These are phyloP conservation scores for Australoheros facetus DNA, from an alignment of 2,797 vertebrate species.

Conservation along the genomic window DNA sequence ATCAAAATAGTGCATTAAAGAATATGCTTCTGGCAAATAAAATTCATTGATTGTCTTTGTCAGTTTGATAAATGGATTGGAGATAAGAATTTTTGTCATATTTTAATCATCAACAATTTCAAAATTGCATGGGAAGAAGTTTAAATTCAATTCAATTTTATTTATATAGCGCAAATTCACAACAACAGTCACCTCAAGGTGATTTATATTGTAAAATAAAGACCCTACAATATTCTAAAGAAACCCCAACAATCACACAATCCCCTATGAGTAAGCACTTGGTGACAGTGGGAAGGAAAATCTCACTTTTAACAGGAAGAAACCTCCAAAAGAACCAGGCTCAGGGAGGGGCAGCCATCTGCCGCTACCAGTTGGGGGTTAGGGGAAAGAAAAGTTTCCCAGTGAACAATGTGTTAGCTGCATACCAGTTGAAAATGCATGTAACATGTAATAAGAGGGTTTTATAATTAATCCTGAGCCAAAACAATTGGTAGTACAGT, in stretches of 20 bases:
- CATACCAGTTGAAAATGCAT: conserved; percentile 10
- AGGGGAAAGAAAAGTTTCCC: neutral
- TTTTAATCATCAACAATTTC: neutral
- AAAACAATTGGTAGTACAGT: conserved; percentile 5
- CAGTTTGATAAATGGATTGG: neutral
- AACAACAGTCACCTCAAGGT: too few species aligned
- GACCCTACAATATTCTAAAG: too few species aligned
- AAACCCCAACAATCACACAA: too few species aligned
- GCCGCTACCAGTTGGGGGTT: too few species aligned
- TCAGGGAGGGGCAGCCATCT: too few species aligned
- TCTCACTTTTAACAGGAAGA: too few species aligned
- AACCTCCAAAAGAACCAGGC: too few species aligned
- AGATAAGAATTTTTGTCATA: neutral
- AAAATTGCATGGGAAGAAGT: neutral
- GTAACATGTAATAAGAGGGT: conserved; percentile 6
- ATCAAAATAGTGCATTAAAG: neutral
- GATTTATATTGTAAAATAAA: too few species aligned
- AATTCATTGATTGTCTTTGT: neutral
- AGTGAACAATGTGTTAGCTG: neutral
- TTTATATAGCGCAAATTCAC: too few species aligned
- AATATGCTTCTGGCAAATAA: neutral
- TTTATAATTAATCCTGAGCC: conserved; percentile 21
- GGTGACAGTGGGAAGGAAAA: too few species aligned
- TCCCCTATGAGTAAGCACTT: too few species aligned
- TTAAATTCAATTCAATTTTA: too few species aligned